A percentile compares a stretch with the other conserved stretches of the same genome.
These are phyloP conservation scores for Orbicella faveolata DNA, from an alignment of 64 coral and sea anemone species.

Conservation along the genomic window DNA sequence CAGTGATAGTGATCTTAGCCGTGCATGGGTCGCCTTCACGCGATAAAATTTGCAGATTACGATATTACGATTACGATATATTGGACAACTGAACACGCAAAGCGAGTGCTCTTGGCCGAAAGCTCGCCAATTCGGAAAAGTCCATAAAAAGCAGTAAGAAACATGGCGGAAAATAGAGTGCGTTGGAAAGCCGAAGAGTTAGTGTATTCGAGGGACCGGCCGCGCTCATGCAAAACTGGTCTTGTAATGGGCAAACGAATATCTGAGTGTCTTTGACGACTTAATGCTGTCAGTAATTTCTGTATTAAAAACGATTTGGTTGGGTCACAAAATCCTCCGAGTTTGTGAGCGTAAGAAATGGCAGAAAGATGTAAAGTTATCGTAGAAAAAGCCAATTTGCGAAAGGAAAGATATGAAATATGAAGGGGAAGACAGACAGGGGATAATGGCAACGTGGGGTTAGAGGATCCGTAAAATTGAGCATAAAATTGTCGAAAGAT, in stretches of 20 bases:
- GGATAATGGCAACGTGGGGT: not conserved
- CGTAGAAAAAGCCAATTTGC: not conserved
- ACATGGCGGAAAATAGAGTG: not conserved
- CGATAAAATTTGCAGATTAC: not conserved
- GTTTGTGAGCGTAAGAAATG: not conserved
- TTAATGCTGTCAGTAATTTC: not conserved
- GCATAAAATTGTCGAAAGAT: not conserved
- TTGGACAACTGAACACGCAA: not conserved
- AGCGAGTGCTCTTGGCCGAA: not conserved
- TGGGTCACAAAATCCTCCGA: not conserved
- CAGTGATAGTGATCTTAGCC: not conserved
- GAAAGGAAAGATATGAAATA: not conserved
- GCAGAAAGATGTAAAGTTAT: not conserved
- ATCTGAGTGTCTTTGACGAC: not conserved
- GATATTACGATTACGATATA: no score
- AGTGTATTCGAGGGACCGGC: not conserved
- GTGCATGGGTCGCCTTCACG: not conserved
- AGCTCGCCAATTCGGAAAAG: conserved; percentile 33
- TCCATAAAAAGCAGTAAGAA: conserved; percentile 28
- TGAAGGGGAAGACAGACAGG: not conserved
- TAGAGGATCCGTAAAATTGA: not conserved
- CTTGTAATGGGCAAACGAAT: conserved; percentile 10
- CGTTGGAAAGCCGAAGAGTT: conserved; percentile 21
- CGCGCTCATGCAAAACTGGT: not conserved
- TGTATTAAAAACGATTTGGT: not conserved